Percentiles rank a stretch among this genome's conserved stretches.
Conservation (phyloP, 2,113 vertebrate genomes). For the Galbula dea region DNA sequence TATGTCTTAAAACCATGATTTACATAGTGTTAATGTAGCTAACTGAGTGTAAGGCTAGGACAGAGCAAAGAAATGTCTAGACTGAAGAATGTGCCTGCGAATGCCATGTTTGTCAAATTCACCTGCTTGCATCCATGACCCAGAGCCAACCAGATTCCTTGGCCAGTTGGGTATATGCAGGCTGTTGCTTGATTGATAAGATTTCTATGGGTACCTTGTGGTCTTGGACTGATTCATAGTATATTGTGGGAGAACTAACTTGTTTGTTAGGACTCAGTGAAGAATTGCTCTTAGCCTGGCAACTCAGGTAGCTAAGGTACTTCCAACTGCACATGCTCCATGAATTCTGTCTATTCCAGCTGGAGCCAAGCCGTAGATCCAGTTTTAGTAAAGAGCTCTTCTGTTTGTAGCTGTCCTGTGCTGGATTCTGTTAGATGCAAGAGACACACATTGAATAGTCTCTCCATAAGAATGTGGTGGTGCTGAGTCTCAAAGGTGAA, state of each 20-base stretch:
- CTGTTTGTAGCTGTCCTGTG: not conserved
- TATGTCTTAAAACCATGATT: not conserved
- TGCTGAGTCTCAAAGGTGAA: not conserved
- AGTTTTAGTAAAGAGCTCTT: not conserved
- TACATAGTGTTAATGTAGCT: not conserved
- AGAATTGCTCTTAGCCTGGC: not conserved
- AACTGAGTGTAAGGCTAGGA: not conserved
- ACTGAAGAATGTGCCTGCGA: not conserved
- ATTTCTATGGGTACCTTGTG: not conserved
- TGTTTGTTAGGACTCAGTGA: not conserved
- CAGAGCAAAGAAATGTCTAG: not conserved
- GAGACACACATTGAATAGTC: not conserved
- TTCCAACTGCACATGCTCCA: accelerated
- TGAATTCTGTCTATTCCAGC: not conserved
- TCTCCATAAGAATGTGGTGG: not conserved
- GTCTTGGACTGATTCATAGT: not conserved
- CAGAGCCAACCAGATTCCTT: not conserved
- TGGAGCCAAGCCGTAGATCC: not conserved
- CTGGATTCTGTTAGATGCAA: not conserved
- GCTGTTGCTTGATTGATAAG: not conserved
- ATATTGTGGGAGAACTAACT: not conserved
- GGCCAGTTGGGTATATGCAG: not conserved
- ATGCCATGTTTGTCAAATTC: not conserved
- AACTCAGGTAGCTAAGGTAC: not conserved
- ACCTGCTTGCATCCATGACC: not conserved